Evolutionary conservation across 2,888 invertebrate genomes (phyloP), one percentile per base, ranked within the genome.

Genomic region (Esperia sulphurella): DNA sequence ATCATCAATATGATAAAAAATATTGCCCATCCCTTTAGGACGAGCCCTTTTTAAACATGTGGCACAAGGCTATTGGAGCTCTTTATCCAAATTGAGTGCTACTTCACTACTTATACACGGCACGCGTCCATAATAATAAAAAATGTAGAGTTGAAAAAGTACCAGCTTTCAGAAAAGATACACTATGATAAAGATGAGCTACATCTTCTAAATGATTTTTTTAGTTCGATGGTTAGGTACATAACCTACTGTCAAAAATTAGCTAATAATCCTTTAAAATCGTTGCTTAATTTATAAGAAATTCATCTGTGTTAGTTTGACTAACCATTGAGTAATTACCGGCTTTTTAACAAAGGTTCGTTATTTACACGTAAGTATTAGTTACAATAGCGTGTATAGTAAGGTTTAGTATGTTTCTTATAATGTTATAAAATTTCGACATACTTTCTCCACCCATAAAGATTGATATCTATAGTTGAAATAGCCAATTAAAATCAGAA

Each of bases 401-500:
- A 28, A 40, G n/a, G n/a, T n/a, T 30, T 5, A 13, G 21, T 21
- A 12, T 14, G 14, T 40, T 14, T 29, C 5, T 28, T 8, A 30
- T 29, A 21, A 3, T 21, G 41, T 4, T 41, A 8, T 28, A n/a
- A 9, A 33, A 12, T 38, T 1, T 7, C 7, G 13, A 38, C 7
- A 38, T 38, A 38, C 13, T 9, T 3, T 14, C n/a, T 39, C 39
- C 55, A 63, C 58, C 67, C 59, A 75, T 69, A 73, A 70, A 78
- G 75, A 83, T 82, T 64, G 60, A 72, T 74, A 85, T 86, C 78
- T 50, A 57, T 21, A 21, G 65, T 52, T 65, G 68, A 76, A 80
- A 83, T 68, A 80, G 77, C 80, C 85, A 88, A 87, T 87, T 86
- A 88, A 84, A 83, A 66, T 63, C 66, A 62, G 61, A 76, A 76